A percentile compares a stretch with the other conserved stretches of the same genome.
Evolutionary conservation across 2,888 invertebrate genomes (phyloP).

Genomic region (Heliconius erato): DNA sequence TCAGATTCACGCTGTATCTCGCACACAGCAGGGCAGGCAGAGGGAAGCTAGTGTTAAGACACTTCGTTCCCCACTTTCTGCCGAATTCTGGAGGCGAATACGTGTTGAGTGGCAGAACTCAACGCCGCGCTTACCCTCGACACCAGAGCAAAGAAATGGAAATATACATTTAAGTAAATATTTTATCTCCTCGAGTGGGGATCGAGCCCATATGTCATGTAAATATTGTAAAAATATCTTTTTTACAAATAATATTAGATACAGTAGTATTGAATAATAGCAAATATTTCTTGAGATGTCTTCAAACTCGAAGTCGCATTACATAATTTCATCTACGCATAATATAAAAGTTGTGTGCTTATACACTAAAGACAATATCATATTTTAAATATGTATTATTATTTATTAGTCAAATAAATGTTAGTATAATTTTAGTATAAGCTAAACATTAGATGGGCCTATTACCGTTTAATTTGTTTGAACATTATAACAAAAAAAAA

Average conservation of each 20-base stretch:
- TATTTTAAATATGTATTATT: background rate
- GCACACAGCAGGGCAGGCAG: no score
- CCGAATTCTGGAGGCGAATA: no score
- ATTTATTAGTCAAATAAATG: background rate
- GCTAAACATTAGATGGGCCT: background rate
- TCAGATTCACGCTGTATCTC: no score
- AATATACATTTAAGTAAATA: no score
- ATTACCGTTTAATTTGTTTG: no score
- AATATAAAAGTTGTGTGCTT: constrained; percentile 2
- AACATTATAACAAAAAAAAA: no score
- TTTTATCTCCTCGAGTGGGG: no score
- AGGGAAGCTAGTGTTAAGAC: no score
- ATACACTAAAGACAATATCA: constrained; percentile 15
- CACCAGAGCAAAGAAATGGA: no score
- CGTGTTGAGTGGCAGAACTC: no score
- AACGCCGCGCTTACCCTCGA: no score
- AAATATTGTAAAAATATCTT: background rate
- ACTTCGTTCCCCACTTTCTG: no score
- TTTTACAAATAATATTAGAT: constrained; percentile 27
- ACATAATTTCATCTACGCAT: constrained; percentile 8
- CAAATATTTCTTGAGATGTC: constrained; percentile 26
- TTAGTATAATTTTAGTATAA: background rate
- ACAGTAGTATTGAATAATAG: constrained; percentile 19
- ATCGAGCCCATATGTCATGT: background rate
- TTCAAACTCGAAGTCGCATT: constrained; percentile 19